Evolutionary conservation across 2,113 vertebrate genomes (phyloP), one percentile per base, ranked within the genome.

Genomic region (Quiscalus mexicanus): DNA sequence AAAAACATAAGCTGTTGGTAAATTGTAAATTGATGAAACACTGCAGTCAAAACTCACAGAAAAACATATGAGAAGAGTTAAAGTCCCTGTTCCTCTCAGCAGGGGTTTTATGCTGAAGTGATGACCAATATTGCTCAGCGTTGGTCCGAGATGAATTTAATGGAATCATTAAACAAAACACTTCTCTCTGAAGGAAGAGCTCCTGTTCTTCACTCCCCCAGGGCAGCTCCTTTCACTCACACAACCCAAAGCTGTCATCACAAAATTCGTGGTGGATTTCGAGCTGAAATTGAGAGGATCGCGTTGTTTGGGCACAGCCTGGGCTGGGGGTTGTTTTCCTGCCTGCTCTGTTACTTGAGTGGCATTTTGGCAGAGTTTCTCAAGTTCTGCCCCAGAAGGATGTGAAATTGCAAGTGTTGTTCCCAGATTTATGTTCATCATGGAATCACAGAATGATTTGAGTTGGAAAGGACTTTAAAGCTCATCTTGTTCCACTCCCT

Each of bases 271-370:
- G 77, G 19, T 47, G 21, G 62, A 18, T n/a, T 30, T 53, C 0
- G 37, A 71, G 74, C 6, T 82, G 74, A 33, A 73, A 50, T 12
- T 9, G 63, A 1, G 67, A n/a, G 55, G n/a, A 42, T 73, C 27
- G 0, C 2, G 0, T 52, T 2, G 2, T 37, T 15, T 17, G 62
- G 49, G 87, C 11, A 8, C 62, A 23, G 65, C 1, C 58, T 11
- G 70, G 78, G 49, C 67, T 62, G 45, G 59, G 67, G 22, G 13
- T 58, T 45, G 11, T 91, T 91, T 86, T 52, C 35, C 5, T 5
- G 8, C n/a, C 65, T 73, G 37, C 37, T 83, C 49, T 53, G 3
- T 42, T 45, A 5, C 20, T 62, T 33, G 62, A 89, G 67, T 47
- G 55, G 75, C 16, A 1, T 39, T 93, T 87, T 91, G 82, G 87